A percentile compares a stretch with the other conserved stretches of the same genome.
Evolutionary conservation across 2,113 vertebrate species (phyloP).

Genomic region (Nibea albiflora): DNA sequence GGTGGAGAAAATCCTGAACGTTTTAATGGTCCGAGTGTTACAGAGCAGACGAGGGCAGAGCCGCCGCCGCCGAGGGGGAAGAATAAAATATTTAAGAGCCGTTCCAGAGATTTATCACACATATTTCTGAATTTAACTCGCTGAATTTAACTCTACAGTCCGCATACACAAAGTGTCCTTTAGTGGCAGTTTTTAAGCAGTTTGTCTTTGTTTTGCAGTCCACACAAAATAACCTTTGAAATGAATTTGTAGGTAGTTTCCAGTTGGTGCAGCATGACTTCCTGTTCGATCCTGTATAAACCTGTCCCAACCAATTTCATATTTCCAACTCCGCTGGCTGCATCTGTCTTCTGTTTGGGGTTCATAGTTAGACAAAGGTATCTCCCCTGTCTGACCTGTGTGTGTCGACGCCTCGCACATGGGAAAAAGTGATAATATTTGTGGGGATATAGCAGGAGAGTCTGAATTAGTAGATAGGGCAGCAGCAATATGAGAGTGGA

Average conservation of each 20-base stretch:
- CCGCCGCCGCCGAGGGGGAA: constrained; percentile 12
- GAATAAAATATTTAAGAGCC: constrained; percentile 70
- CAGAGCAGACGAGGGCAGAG: constrained; percentile 56
- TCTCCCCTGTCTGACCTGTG: constrained; percentile 15
- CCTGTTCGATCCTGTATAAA: constrained; percentile 23
- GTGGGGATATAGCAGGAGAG: constrained; percentile 4
- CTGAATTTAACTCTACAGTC: neutral
- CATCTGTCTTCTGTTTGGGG: constrained; percentile 36
- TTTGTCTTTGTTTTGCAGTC: neutral
- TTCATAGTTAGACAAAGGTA: neutral
- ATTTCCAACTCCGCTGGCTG: constrained; percentile 20
- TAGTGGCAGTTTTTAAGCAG: neutral
- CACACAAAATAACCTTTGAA: neutral
- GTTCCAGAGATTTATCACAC: constrained; percentile 62
- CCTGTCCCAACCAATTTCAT: constrained; percentile 24
- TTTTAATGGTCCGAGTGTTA: constrained; percentile 69
- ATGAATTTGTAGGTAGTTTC: constrained; percentile 3
- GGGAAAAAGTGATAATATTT: constrained; percentile 10
- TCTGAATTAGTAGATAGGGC: constrained; percentile 30
- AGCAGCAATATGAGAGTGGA: constrained; percentile 25
- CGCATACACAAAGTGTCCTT: neutral
- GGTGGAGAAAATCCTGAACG: constrained; percentile 62
- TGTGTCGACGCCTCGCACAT: neutral
- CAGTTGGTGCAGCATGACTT: constrained; percentile 8
- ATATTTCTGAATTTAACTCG: constrained; percentile 43